Base-by-base conservation (phyloP, 2,888 invertebrate species). In the Eutolmus rufibarbis region DNA sequence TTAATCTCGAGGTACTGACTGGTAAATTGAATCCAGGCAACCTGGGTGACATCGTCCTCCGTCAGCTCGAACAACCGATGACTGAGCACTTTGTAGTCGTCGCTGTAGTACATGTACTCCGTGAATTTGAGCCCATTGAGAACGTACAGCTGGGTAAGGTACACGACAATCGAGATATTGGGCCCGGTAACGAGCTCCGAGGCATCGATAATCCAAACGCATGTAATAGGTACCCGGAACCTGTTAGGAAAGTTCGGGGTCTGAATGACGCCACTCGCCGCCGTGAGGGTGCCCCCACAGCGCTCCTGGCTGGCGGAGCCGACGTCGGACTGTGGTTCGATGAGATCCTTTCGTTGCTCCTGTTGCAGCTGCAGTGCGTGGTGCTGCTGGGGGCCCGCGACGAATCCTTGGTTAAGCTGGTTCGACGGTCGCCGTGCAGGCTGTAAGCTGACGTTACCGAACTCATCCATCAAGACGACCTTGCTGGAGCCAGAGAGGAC, bases 181-280 rank as follows among this genome's bases (percentile, higher is more conserved):
- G 90, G 89, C 1, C 92, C 90, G 57, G 91, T 90, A 5, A 96
- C 95, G 90, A 92, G 88, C 87, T 94, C 94, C 89, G 96, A 95
- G n/a, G 96, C 95, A 91, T 97, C 96, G 91, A 98, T 96, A 88
- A 98, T 94, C 98, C 98, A 98, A 90, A 95, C 95, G 92, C 98
- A 98, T 89, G 95, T 95, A 88, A 97, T 95, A 19, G 98, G 98
- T 74, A 97, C 96, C 7, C 94, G 94, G 92, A 97, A 98, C 34
- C 95, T 94, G 88, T 94, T 93, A 0, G 98, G 98, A 91, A 98
- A 98, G 91, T 96, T 95, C 0, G 98, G 97, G 16, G 97, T 97
- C 89, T 96, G 95, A 81, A 98, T 95, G 86, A 95, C 93, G 57
- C 97, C 97, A 77, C 94, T 74, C 5, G 94, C 94, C 7, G 94